Conservation (phyloP, 2,797 vertebrate genomes). For the Fistularia commersonii region DNA sequence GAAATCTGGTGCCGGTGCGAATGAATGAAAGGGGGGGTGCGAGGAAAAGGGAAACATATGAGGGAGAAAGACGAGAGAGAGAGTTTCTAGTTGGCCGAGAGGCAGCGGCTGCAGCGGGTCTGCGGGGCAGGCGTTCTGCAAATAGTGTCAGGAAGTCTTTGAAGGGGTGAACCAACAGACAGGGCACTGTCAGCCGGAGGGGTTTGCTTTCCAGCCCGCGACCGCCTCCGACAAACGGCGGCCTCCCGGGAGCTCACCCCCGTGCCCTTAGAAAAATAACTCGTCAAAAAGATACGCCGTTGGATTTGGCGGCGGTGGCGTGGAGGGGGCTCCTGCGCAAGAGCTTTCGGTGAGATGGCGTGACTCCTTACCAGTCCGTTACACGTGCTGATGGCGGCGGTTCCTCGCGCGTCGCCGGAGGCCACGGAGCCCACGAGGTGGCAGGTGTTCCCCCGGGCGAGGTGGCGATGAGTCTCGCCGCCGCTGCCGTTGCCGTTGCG, state of each 20-base stretch:
- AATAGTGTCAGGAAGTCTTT: conserved; percentile 64
- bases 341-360: background rate
- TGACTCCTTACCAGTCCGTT: conserved; percentile 84
- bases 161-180: conserved; percentile 53
- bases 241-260: conserved; percentile 1
- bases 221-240: conserved; percentile 28
- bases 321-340: conserved; percentile 11
- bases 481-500: conserved; percentile 71
- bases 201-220: conserved; percentile 31
- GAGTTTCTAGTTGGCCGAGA: conserved; percentile 33
- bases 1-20: conserved; percentile 9
- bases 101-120: conserved; percentile 37
- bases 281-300: background rate
- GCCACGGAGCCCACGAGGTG: conserved; percentile 83
- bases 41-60: conserved; percentile 17
- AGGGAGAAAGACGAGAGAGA: conserved; percentile 21
- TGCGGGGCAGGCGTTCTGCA: conserved; percentile 49
- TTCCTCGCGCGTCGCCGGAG: conserved; percentile 58
- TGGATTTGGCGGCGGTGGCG: background rate
- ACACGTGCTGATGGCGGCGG: conserved; percentile 87
- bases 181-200: conserved; percentile 43
- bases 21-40: conserved; percentile 14
- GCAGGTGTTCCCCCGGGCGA: conserved; percentile 71
- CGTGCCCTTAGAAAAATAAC: conserved; percentile 2
- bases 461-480: conserved; percentile 44